Evolutionary conservation across 2,888 invertebrate species (phyloP).

Genomic region (Seira ritae): DNA sequence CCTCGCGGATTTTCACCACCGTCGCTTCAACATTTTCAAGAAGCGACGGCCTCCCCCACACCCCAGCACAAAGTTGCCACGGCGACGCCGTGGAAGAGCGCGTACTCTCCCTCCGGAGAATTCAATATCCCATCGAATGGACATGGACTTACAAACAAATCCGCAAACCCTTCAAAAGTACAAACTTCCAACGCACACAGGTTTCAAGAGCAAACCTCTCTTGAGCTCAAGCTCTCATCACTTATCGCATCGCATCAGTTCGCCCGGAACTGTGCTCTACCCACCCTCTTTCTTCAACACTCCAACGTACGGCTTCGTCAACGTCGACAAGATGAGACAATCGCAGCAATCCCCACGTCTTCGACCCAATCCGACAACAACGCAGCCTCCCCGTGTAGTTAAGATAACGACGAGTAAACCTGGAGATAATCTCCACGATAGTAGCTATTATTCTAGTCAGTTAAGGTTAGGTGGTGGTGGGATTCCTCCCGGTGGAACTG

Average conservation of each 20-base stretch:
- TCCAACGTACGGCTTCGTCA: constrained; percentile 54
- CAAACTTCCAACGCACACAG: constrained; percentile 32
- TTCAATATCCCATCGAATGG: not conserved
- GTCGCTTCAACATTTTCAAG: constrained; percentile 8
- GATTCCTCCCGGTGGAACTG: constrained; percentile 1
- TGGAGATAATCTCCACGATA: constrained; percentile 23
- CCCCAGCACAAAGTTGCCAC: not conserved
- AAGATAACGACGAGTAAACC: constrained; percentile 41
- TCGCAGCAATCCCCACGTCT: not conserved
- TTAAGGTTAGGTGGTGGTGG: constrained; percentile 7
- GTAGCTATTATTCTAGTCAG: constrained; percentile 48
- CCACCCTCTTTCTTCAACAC: constrained; percentile 45
- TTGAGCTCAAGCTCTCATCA: not conserved
- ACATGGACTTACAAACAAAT: not conserved
- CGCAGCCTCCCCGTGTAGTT: constrained; percentile 24
- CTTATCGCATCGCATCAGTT: constrained; percentile 29
- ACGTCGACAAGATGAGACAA: constrained; percentile 25
- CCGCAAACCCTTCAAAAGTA: constrained; percentile 20
- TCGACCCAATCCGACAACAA: constrained; percentile 22
- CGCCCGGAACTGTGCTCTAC: constrained; percentile 40
- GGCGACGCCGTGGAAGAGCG: constrained; percentile 16
- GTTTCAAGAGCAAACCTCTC: constrained; percentile 22
- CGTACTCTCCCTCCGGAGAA: not conserved
- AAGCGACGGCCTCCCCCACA: not conserved
- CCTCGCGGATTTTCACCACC: not conserved